Base-by-base conservation (phyloP, 2,888 invertebrate species). In the Malthinus seriepunctatus region DNA sequence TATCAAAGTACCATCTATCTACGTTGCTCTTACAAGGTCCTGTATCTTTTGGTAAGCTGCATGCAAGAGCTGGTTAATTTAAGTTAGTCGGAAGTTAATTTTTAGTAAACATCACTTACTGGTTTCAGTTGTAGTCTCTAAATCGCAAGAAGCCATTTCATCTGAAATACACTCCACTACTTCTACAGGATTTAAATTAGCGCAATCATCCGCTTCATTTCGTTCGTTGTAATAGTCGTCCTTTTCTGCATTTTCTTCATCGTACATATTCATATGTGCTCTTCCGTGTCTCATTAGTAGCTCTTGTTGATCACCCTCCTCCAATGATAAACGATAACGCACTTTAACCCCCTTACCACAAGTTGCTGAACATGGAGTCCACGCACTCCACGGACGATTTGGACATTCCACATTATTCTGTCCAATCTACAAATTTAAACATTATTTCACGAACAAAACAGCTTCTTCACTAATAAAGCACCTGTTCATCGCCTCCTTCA, bases 1-100 rank as follows among this genome's bases (percentile, higher is more conserved):
- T 81, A 76, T 97, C 91, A 76, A 88, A 97, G 79, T 90, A 93
- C 90, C 93, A 95, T n/a, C 90, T 84, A 45, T 87, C 86, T 62
- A 88, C 85, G 71, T 88, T 88, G 12, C 87, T 88, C 14, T 90
- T 85, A 72, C 95, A 95, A 2, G 87, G 87, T 1, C 95, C 94
- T 33, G 84, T 83, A 45, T 86, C 85, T 67, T 85, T 81, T 1
- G 88, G 85, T 65, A 86, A 78, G 63, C 81, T 80, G 74, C 90
- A 91, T 56, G 67, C 51, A 55, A 57, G n/a, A 31, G 62, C 58
- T 62, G 9, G 34, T 45, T 54, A 31, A 42, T 50, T 42, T 32
- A 12, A 12, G 46, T 61, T 57, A 61, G 59, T 51, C 48, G 39
- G 35, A 44, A 11, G 4, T 14, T 9, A 11, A 8, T 56, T 44